Conservation (phyloP, 2,888 invertebrate species). For the Orthonychiurus folsomi region DNA sequence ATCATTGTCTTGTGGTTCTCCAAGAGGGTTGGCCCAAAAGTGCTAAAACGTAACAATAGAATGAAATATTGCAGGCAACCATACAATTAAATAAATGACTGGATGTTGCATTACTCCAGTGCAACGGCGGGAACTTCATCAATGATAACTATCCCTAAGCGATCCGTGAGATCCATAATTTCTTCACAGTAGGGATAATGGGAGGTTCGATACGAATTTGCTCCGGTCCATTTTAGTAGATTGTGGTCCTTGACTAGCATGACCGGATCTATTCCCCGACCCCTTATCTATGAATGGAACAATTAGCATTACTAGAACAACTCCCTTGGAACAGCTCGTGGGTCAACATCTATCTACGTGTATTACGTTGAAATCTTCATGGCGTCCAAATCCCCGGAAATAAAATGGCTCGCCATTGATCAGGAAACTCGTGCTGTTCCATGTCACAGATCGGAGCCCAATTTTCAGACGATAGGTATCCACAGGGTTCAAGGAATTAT, state of each 20-base stretch:
- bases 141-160: conserved; percentile 85
- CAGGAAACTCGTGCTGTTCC: conserved; percentile 28
- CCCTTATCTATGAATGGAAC: conserved; percentile 69
- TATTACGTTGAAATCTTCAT: conserved; percentile 34
- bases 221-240: conserved; percentile 83
- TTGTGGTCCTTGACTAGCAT: conserved; percentile 85
- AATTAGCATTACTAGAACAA: background rate
- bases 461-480: conserved; percentile 37
- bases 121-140: conserved; percentile 92
- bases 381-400: conserved; percentile 37
- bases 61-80: background rate
- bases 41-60: conserved; percentile 12
- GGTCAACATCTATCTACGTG: too few relatives aligned
- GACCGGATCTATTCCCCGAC: conserved; percentile 84
- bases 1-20: conserved; percentile 77
- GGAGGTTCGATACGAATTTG: conserved; percentile 67
- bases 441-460: conserved; percentile 30
- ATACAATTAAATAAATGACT: too few relatives aligned
- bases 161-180: conserved; percentile 87
- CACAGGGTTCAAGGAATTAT: conserved; percentile 13
- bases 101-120: conserved; percentile 64
- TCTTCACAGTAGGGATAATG: conserved; percentile 98
- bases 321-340: too few relatives aligned
- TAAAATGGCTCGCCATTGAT: conserved; percentile 38
- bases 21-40: conserved; percentile 54